Conservation (phyloP, 2,888 invertebrate genomes). For the Rhagophthalmus giganteus region DNA sequence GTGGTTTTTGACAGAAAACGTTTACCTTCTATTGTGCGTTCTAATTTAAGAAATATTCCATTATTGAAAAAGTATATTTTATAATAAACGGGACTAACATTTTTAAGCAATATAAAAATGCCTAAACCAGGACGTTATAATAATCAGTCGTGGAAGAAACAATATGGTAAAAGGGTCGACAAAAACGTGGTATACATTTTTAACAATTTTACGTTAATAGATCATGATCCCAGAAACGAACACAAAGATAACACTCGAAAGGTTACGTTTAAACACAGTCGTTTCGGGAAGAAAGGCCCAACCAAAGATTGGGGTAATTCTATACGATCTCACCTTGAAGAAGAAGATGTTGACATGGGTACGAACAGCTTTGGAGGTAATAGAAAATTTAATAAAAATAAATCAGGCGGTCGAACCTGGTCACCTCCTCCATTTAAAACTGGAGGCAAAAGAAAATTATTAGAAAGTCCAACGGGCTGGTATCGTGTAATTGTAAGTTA, state of each 20-base stretch:
- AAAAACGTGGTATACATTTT: background rate
- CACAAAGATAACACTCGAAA: conserved; percentile 52
- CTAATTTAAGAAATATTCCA: too few relatives aligned
- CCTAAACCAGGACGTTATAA: conserved; percentile 33
- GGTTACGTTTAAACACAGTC: conserved; percentile 60
- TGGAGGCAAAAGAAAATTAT: conserved; percentile 55
- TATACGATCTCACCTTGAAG: conserved; percentile 55
- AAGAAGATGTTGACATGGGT: conserved; percentile 68
- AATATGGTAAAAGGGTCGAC: conserved; percentile 22
- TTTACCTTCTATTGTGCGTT: too few relatives aligned
- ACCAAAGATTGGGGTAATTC: conserved; percentile 34
- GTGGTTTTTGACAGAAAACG: too few relatives aligned
- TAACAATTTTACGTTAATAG: conserved; percentile 7
- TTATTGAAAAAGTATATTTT: too few relatives aligned
- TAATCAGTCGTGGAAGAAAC: conserved; percentile 32
- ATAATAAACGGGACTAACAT: too few relatives aligned
- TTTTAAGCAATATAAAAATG: conserved; percentile 13
- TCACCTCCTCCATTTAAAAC: conserved; percentile 56
- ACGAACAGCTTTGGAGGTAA: conserved; percentile 42
- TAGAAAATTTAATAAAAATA: conserved; percentile 15
- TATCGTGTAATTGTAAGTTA: conserved; percentile 65
- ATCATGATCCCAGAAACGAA: conserved; percentile 17
- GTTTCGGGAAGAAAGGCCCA: conserved; percentile 52
- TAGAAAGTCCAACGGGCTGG: conserved; percentile 65
- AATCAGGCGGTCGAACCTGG: conserved; percentile 55